phyloP scores from a whole-genome alignment of 2,888 invertebrate species.

The Leptopilina drosophilae region DNA sequence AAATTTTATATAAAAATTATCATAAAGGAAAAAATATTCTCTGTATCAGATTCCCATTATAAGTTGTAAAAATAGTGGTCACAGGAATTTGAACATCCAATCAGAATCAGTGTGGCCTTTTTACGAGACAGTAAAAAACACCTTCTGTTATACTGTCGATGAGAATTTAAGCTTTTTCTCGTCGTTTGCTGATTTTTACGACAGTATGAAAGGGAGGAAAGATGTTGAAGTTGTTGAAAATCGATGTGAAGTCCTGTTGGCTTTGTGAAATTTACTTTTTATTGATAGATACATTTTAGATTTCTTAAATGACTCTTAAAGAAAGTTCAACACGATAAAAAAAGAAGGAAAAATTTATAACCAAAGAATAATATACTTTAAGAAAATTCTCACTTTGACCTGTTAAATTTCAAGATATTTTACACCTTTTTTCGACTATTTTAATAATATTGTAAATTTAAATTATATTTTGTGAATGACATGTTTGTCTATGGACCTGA shows the following conservation, averaged over 20 bases:
- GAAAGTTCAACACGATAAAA: not conserved
- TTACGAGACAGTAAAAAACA: not conserved
- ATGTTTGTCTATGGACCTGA: no score
- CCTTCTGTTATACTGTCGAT: not conserved
- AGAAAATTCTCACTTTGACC: no score
- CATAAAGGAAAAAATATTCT: no score
- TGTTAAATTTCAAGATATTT: no score
- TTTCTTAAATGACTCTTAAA: slow-evolving; percentile 18
- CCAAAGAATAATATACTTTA: no score
- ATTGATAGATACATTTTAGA: not conserved
- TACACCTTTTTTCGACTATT: no score
- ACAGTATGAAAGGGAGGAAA: slow-evolving; percentile 20
- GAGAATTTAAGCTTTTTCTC: slow-evolving; percentile 4
- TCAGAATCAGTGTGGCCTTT: not conserved
- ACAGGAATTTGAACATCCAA: not conserved
- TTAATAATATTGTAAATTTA: no score
- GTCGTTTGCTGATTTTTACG: slow-evolving; percentile 36
- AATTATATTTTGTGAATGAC: no score
- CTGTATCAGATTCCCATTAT: no score
- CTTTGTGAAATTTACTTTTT: slow-evolving; percentile 7
- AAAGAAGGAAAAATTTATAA: not conserved
- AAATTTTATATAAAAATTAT: no score
- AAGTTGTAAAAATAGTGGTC: no score
- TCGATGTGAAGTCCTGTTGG: slow-evolving; percentile 16
- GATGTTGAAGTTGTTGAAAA: slow-evolving; percentile 26